These are phyloP conservation scores for Menura novaehollandiae DNA, from an alignment of 2,113 vertebrate species.

Conservation along the genomic window DNA sequence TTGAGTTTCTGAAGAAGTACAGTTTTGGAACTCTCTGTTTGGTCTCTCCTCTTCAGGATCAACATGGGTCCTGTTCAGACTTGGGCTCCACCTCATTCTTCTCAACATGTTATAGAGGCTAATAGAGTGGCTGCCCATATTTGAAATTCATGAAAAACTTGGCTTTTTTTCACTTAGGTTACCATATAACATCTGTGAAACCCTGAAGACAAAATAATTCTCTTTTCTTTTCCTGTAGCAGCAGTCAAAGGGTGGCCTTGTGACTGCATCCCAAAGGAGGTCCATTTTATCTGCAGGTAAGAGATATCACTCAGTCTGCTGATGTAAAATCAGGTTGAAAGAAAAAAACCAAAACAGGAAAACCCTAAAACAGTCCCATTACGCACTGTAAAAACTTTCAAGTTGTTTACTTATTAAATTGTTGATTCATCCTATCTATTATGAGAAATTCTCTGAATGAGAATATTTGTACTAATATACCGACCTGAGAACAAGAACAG, in stretches of 20 bases:
- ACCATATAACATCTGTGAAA: background rate
- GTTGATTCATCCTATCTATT: background rate
- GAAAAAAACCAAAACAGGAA: too few species aligned
- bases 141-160: background rate
- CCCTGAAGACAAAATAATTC: background rate
- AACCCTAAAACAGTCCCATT: background rate
- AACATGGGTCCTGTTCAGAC: background rate
- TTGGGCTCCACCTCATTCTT: background rate
- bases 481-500: background rate
- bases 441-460: background rate
- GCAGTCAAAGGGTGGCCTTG: background rate
- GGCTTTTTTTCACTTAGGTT: accelerated
- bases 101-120: background rate
- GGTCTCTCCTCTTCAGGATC: background rate
- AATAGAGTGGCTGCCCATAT: background rate
- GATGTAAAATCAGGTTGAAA: accelerated
- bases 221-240: background rate
- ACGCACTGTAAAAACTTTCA: background rate
- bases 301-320: background rate
- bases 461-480: background rate
- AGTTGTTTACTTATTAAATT: background rate
- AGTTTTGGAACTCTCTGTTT: background rate
- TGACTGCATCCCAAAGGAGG: background rate
- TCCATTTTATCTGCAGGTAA: background rate
- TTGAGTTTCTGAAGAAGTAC: background rate